Conservation (phyloP, 2,888 invertebrate genomes). For the Autographa gamma region DNA sequence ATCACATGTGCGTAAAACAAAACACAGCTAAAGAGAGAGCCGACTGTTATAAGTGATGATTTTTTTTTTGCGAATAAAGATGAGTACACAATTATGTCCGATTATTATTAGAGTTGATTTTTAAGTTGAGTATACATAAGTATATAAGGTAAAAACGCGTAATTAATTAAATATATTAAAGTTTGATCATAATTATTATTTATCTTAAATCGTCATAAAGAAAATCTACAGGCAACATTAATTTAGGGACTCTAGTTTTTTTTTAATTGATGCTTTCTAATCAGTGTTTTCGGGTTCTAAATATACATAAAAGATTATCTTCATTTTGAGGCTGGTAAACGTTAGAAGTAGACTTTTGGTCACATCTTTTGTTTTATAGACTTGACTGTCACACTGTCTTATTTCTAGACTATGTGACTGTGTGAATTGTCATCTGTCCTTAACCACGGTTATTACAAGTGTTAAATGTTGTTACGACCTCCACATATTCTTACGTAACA, state of each 20-base stretch:
- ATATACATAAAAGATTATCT: no score
- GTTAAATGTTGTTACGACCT: background rate
- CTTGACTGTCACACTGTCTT: background rate
- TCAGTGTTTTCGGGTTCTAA: no score
- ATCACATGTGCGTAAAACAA: constrained; percentile 41
- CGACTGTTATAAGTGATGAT: constrained; percentile 15
- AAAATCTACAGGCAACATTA: no score
- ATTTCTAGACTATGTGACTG: background rate
- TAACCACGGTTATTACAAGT: constrained; percentile 4
- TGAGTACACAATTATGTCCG: constrained; percentile 16
- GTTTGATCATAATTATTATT: no score
- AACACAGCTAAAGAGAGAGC: constrained; percentile 46
- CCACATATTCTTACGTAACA: background rate
- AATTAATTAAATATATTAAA: no score
- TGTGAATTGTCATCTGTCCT: constrained; percentile 4
- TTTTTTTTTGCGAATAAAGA: constrained; percentile 34
- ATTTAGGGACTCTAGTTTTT: no score
- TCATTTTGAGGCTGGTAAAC: no score
- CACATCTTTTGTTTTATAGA: background rate
- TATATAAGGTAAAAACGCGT: no score
- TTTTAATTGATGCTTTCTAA: no score
- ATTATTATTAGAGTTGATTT: background rate
- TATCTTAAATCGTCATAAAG: no score
- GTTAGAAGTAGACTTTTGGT: no score
- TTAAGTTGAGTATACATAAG: no score